Evolutionary conservation across 2,113 vertebrate genomes (phyloP), one percentile per base, ranked within the genome.

Genomic region (Sphaerodactylus townsendi): DNA sequence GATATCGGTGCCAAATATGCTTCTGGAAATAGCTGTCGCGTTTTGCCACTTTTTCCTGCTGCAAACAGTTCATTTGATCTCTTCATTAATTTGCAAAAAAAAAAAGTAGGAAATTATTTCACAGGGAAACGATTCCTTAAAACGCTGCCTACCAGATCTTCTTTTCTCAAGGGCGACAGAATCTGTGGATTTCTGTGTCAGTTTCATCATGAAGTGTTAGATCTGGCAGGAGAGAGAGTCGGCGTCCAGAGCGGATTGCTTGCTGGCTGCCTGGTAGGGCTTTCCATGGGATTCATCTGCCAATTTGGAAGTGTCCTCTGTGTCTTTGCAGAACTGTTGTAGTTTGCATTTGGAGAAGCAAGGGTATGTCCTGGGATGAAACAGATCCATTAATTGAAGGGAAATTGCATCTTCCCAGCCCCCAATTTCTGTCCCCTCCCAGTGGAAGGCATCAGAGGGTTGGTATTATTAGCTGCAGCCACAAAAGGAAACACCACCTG

Each of bases 281-380:
- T 91, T 90, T 89, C 86, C 86, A 87, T 93, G 90, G 87, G 89
- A 81, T 84, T 90, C 83, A 83, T 89, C 79, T 93, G 89, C 89
- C 92, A 90, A 87, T 86, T 56, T 68, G 89, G 86, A 80, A 91
- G 77, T 83, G 75, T 15, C 87, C 88, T 79, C 79, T 73, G 73
- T 77, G 9, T 88, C 70, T 84, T 48, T 90, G 93, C 85, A 86
- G 89, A 91, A 92, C 79, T 76, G 89, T 90, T 85, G 89, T 85
- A 86, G 65, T 87, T 93, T 90, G 85, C 81, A 86, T 92, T 89
- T 91, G 89, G 90, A 92, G 86, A 91, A 84, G 89, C 86, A 91
- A 91, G 80, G 85, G 1, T 84, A 84, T 85, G 75, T 70, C 86
- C 89, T 93, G 88, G 87, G 83, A 39, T 72, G 71, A 73, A 85